A percentile compares a stretch with the other conserved stretches of the same genome.
Conservation (phyloP, 2,113 vertebrate species). For the Pampusana beccarii region DNA sequence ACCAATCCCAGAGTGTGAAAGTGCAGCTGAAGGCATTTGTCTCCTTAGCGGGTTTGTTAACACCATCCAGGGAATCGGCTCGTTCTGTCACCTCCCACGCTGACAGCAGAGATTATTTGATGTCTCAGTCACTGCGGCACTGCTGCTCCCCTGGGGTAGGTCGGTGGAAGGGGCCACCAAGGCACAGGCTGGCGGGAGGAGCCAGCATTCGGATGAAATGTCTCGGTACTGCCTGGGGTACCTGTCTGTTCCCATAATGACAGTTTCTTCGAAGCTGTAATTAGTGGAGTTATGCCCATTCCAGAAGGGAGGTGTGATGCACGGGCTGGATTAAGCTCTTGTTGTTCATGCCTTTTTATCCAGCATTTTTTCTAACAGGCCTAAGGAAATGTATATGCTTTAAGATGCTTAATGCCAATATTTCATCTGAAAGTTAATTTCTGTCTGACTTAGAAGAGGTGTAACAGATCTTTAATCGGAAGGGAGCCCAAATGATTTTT, state of each 20-base stretch:
- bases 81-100: background rate
- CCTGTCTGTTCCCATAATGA: slow-evolving; percentile 47
- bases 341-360: background rate
- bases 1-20: slow-evolving; percentile 3
- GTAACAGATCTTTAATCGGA: background rate
- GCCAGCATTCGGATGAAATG: background rate
- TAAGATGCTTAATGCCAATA: background rate
- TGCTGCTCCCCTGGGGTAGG: slow-evolving; percentile 42
- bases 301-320: background rate
- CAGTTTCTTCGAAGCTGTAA: slow-evolving; percentile 43
- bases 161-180: slow-evolving; percentile 23
- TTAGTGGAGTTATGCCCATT: slow-evolving; percentile 25
- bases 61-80: background rate
- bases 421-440: background rate
- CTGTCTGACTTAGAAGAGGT: background rate
- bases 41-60: slow-evolving; percentile 43
- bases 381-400: background rate
- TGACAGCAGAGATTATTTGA: slow-evolving; percentile 58
- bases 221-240: slow-evolving; percentile 36
- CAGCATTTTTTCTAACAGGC: background rate
- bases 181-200: slow-evolving; percentile 1
- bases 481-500: background rate
- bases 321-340: background rate
- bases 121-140: slow-evolving; percentile 34
- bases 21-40: slow-evolving; percentile 39